Evolutionary conservation across 2,113 vertebrate genomes (phyloP).

Genomic region (Oostethus manadensis): DNA sequence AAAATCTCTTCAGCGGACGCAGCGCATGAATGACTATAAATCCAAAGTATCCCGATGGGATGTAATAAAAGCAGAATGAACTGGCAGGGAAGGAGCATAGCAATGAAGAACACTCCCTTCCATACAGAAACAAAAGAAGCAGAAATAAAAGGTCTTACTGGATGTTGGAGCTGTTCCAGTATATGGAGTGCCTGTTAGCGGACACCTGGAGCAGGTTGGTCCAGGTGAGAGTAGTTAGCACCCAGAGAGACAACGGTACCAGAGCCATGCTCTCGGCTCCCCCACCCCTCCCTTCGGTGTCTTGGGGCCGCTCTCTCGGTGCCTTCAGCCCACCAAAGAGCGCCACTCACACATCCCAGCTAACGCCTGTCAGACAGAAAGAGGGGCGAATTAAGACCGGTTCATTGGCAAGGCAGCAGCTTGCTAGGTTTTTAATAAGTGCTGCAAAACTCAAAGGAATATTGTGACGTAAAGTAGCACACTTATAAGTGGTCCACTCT

Average conservation of each 20-base stretch:
- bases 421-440: constrained; percentile 28
- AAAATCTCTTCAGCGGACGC: constrained; percentile 1
- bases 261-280: constrained; percentile 73
- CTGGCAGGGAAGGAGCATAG: neutral
- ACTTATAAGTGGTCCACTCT: neutral
- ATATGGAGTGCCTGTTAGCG: constrained; percentile 85
- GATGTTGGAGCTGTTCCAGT: constrained; percentile 95
- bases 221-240: constrained; percentile 75
- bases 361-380: constrained; percentile 45
- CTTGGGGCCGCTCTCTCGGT: constrained; percentile 47
- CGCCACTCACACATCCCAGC: constrained; percentile 68
- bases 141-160: constrained; percentile 73
- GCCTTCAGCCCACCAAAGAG: constrained; percentile 61
- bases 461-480: constrained; percentile 36
- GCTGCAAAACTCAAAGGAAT: constrained; percentile 43
- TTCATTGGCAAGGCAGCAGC: constrained; percentile 19
- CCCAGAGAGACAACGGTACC: constrained; percentile 65
- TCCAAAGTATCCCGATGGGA: constrained; percentile 4
- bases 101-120: neutral
- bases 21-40: neutral
- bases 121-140: neutral
- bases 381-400: constrained; percentile 26
- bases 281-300: constrained; percentile 33
- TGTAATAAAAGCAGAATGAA: constrained; percentile 1
- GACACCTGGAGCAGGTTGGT: constrained; percentile 68